A percentile compares a stretch with the other conserved stretches of the same genome.
Conservation (phyloP, 2,113 vertebrate genomes). For the Colaptes auratus region DNA sequence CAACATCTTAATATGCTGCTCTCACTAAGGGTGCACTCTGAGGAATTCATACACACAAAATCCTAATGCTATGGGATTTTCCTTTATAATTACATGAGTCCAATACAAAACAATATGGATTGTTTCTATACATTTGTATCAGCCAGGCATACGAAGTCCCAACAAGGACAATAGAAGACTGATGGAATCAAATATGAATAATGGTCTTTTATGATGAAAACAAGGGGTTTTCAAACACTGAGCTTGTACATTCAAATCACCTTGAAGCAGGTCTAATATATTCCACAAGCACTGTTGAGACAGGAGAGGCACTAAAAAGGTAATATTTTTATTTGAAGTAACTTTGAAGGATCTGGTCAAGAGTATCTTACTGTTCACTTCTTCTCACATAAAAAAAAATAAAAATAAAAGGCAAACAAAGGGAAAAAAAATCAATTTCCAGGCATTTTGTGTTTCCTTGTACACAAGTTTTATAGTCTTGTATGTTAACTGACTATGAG, state of each 20-base stretch:
- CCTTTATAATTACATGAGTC: constrained; percentile 30
- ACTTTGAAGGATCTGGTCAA: constrained; percentile 37
- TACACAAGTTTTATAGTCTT: not conserved
- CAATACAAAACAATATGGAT: constrained; percentile 46
- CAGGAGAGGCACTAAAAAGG: not conserved
- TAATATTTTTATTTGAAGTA: constrained; percentile 34
- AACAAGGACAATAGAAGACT: not conserved
- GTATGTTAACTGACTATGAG: not conserved
- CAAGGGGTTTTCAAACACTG: constrained; percentile 10
- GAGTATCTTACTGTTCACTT: not conserved
- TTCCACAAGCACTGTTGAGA: constrained; percentile 23
- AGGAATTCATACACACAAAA: constrained; percentile 28
- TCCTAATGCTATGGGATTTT: constrained; percentile 18
- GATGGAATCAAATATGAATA: constrained; percentile 46
- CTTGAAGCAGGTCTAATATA: constrained; percentile 52
- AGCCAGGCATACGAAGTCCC: constrained; percentile 6
- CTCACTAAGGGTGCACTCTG: not conserved
- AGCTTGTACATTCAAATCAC: constrained; percentile 54
- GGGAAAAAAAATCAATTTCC: not conserved
- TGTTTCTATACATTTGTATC: constrained; percentile 37
- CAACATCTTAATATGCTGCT: constrained; percentile 28
- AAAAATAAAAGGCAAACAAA: no score
- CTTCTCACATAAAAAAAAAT: not conserved
- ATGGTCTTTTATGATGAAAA: constrained; percentile 25
- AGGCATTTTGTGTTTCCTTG: not conserved